These are phyloP conservation scores for Apamea crenata DNA, from an alignment of 2,888 invertebrate species.

Conservation along the genomic window DNA sequence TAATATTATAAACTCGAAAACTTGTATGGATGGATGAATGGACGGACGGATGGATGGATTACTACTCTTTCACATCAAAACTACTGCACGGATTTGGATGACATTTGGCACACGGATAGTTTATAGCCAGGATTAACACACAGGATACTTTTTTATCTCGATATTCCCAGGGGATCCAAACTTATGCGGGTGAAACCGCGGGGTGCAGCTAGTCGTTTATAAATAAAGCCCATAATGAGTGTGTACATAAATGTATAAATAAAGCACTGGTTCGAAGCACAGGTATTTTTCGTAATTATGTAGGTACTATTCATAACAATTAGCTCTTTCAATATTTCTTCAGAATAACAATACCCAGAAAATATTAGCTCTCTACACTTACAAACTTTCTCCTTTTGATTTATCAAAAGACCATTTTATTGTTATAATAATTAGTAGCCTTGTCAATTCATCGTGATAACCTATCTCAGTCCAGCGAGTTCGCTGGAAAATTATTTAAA, in stretches of 20 bases:
- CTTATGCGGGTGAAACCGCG: too few relatives aligned
- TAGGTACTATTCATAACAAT: neutral
- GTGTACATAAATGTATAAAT: neutral
- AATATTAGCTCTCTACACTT: neutral
- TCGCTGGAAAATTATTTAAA: conserved; percentile 38
- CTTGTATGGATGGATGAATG: too few relatives aligned
- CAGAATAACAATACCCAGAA: neutral
- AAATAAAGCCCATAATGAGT: neutral
- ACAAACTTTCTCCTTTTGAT: neutral
- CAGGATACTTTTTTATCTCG: too few relatives aligned
- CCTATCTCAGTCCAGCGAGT: conserved; percentile 17
- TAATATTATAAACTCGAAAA: too few relatives aligned
- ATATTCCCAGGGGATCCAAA: too few relatives aligned
- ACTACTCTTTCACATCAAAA: too few relatives aligned
- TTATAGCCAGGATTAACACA: too few relatives aligned
- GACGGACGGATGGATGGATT: too few relatives aligned
- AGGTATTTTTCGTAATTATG: too few relatives aligned
- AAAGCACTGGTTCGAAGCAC: neutral
- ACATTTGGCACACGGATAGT: too few relatives aligned
- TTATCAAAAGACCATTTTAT: neutral
- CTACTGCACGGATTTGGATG: too few relatives aligned
- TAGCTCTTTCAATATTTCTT: neutral
- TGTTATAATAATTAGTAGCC: conserved; percentile 1
- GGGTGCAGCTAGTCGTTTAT: too few relatives aligned
- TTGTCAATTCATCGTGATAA: conserved; percentile 47